Conservation (phyloP, 2,888 invertebrate species). For the Piscicola geometra region DNA sequence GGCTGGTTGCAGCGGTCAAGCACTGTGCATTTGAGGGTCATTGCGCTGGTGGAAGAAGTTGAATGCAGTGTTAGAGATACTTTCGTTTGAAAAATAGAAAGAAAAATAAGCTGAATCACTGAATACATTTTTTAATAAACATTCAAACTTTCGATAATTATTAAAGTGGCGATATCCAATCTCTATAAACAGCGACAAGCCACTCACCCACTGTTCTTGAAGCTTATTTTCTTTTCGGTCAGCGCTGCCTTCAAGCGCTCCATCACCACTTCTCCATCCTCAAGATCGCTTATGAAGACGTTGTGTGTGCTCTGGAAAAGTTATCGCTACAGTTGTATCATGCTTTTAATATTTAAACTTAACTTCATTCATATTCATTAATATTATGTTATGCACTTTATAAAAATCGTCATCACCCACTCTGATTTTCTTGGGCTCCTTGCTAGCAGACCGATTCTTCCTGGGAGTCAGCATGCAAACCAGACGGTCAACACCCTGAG, state of each 20-base stretch:
- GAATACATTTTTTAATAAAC: not conserved
- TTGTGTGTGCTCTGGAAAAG: slow-evolving; percentile 62
- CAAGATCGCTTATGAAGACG: slow-evolving; percentile 67
- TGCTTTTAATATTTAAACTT: not conserved
- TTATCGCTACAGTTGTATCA: not conserved
- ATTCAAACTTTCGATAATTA: no score
- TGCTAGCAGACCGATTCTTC: not conserved
- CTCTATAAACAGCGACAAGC: no score
- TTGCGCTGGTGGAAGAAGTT: slow-evolving; percentile 57
- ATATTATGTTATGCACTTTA: no score
- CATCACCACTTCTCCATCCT: slow-evolving; percentile 65
- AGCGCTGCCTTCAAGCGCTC: slow-evolving; percentile 63
- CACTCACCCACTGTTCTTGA: slow-evolving; percentile 66
- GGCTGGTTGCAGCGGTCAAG: slow-evolving; percentile 58
- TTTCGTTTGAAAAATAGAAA: no score
- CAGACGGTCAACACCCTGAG: slow-evolving; percentile 19
- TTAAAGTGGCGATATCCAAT: no score
- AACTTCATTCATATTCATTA: no score
- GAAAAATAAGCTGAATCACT: no score
- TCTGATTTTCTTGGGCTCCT: slow-evolving; percentile 21
- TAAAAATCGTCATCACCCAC: slow-evolving; percentile 8
- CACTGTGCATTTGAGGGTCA: slow-evolving; percentile 66
- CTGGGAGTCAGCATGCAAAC: slow-evolving; percentile 23
- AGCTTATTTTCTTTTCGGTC: slow-evolving; percentile 64
- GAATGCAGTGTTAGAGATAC: no score